Evolutionary conservation across 2,888 invertebrate species (phyloP).

Genomic region (Cheilosia scutellata): DNA sequence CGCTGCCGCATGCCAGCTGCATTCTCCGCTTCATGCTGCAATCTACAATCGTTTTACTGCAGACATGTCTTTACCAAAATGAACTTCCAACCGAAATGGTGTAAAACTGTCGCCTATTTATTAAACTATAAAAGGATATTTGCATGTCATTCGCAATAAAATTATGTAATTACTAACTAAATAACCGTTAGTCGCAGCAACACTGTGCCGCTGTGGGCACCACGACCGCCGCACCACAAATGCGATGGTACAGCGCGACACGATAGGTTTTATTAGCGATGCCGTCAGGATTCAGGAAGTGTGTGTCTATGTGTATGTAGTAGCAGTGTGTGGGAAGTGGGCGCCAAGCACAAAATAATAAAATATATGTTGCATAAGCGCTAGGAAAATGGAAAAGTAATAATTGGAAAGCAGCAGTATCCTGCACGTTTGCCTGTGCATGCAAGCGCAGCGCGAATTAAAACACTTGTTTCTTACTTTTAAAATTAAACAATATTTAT

Average conservation of each 20-base stretch:
- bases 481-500: too few relatives aligned
- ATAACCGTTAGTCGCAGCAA: conserved; percentile 53
- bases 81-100: conserved; percentile 37
- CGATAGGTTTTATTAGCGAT: conserved; percentile 58
- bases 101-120: conserved; percentile 72
- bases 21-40: neutral
- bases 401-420: conserved; percentile 63
- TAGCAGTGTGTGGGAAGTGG: neutral
- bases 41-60: conserved; percentile 11
- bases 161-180: conserved; percentile 70
- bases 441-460: conserved; percentile 58
- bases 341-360: neutral
- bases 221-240: conserved; percentile 22
- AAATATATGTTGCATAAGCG: conserved; percentile 5
- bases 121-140: conserved; percentile 74
- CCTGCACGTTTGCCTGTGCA: conserved; percentile 58
- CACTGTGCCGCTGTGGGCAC: neutral
- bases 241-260: conserved; percentile 51
- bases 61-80: conserved; percentile 19
- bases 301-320: neutral
- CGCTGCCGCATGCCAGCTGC: neutral
- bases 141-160: conserved; percentile 73
- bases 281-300: conserved; percentile 11
- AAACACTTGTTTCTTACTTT: too few relatives aligned
- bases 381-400: conserved; percentile 61